A percentile compares a stretch with the other conserved stretches of the same genome.
phyloP scores from a whole-genome alignment of 2,797 vertebrate species.

The Poecile montanus region DNA sequence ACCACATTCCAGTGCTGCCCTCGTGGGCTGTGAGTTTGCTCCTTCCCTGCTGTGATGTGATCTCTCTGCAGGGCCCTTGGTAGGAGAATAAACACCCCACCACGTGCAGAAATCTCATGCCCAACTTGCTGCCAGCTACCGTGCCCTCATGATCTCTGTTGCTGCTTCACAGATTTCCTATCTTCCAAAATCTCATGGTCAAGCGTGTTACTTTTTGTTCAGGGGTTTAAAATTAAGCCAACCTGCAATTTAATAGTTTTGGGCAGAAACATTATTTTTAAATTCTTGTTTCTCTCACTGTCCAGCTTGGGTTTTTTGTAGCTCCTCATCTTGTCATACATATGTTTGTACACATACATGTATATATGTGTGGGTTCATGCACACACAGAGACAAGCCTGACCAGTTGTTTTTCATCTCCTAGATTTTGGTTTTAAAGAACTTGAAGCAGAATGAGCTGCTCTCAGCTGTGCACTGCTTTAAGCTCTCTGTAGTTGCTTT shows the following conservation, averaged over 20 bases:
- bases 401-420: not conserved
- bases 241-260: not conserved
- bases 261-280: not conserved
- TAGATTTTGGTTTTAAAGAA: not conserved
- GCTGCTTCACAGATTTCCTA: not conserved
- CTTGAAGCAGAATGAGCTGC: not conserved
- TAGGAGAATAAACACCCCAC: not conserved
- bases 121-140: not conserved
- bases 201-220: not conserved
- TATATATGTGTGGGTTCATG: not conserved
- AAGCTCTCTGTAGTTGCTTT: not conserved
- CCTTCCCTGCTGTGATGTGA: not conserved
- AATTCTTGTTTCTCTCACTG: not conserved
- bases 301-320: not conserved
- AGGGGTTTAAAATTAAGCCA: not conserved
- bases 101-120: not conserved
- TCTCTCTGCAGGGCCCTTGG: not conserved
- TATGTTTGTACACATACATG: not conserved
- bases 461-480: not conserved
- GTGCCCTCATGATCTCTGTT: rapidly evolving
- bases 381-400: not conserved
- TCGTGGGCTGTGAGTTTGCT: not conserved
- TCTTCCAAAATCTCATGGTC: not conserved
- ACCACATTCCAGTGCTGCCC: not conserved
- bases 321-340: not conserved